Percentiles rank a stretch among this genome's conserved stretches.
phyloP scores from a whole-genome alignment of 2,113 vertebrate genomes.

The Tenebrosternarchus preto region DNA sequence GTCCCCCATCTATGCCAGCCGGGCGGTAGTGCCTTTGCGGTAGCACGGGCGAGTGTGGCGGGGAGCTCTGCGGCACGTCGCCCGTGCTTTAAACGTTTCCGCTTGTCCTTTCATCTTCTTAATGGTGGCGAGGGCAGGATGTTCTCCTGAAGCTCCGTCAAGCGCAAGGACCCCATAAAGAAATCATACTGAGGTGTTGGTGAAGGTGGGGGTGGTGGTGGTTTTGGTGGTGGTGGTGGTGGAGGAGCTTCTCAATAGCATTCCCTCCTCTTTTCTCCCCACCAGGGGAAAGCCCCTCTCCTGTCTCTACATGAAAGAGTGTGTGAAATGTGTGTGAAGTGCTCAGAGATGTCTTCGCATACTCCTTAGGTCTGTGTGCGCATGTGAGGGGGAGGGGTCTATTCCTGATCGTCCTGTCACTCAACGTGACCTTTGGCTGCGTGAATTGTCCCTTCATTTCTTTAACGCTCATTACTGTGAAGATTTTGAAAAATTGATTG shows the following conservation, averaged over 20 bases:
- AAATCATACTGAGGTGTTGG: background rate
- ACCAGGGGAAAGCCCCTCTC: slow-evolving; percentile 28
- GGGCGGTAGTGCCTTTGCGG: slow-evolving; percentile 64
- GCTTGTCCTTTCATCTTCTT: slow-evolving; percentile 68
- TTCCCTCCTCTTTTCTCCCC: slow-evolving; percentile 6
- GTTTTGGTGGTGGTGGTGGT: background rate
- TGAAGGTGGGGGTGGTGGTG: background rate
- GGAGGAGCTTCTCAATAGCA: slow-evolving; percentile 27
- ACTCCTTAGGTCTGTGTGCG: background rate
- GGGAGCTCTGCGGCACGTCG: too few relatives aligned
- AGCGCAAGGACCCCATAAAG: slow-evolving; percentile 45
- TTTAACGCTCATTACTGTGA: slow-evolving; percentile 30
- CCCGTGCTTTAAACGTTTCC: slow-evolving; percentile 63
- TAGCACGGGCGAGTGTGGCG: slow-evolving; percentile 31
- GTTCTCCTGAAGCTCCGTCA: slow-evolving; percentile 65
- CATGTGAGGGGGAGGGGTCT: background rate
- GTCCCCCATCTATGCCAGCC: slow-evolving; percentile 64
- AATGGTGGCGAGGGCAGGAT: slow-evolving; percentile 58
- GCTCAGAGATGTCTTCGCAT: slow-evolving; percentile 25
- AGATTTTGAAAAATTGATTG: slow-evolving; percentile 35
- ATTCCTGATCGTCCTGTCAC: slow-evolving; percentile 30
- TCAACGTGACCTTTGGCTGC: slow-evolving; percentile 29
- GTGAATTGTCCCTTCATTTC: slow-evolving; percentile 2
- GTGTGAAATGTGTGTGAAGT: slow-evolving; percentile 39
- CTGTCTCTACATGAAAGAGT: slow-evolving; percentile 43